A percentile compares a stretch with the other conserved stretches of the same genome.
These are phyloP conservation scores for Lumbricus terrestris DNA, from an alignment of 2,888 invertebrate genomes.

Conservation along the genomic window DNA sequence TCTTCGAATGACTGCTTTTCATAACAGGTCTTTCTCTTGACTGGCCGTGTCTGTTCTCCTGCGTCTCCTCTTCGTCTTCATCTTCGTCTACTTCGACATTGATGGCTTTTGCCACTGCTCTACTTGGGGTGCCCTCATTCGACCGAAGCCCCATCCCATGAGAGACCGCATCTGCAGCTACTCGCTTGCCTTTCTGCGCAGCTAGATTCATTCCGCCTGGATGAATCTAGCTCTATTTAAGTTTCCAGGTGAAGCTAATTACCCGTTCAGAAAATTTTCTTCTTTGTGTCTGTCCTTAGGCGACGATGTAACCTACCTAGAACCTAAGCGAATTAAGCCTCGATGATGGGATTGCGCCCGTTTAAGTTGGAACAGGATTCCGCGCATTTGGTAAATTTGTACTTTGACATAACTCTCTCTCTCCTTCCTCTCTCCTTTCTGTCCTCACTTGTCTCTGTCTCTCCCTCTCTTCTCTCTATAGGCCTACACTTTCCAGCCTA, in stretches of 20 bases:
- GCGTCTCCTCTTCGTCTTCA: neutral
- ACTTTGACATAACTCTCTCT: neutral
- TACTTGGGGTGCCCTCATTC: neutral
- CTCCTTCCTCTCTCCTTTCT: too few relatives aligned
- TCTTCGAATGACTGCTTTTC: neutral
- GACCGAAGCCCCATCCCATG: neutral
- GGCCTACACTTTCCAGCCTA: too few relatives aligned
- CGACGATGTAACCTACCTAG: neutral
- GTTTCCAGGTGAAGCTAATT: neutral
- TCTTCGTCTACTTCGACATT: neutral
- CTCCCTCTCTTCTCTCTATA: too few relatives aligned
- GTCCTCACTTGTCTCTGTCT: too few relatives aligned
- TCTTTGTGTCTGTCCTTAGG: neutral
- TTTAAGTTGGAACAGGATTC: neutral
- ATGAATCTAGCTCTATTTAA: neutral
- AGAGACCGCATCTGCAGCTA: too few relatives aligned
- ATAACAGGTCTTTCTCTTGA: neutral
- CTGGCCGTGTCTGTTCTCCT: too few relatives aligned
- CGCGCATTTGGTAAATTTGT: neutral
- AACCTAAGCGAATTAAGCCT: neutral
- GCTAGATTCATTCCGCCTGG: neutral
- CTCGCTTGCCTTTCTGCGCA: neutral
- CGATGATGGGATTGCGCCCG: neutral
- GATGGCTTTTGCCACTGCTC: neutral
- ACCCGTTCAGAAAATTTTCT: neutral